phyloP scores from a whole-genome alignment of 1,140 invertebrate genomes.

The Drosophila repleta region DNA sequence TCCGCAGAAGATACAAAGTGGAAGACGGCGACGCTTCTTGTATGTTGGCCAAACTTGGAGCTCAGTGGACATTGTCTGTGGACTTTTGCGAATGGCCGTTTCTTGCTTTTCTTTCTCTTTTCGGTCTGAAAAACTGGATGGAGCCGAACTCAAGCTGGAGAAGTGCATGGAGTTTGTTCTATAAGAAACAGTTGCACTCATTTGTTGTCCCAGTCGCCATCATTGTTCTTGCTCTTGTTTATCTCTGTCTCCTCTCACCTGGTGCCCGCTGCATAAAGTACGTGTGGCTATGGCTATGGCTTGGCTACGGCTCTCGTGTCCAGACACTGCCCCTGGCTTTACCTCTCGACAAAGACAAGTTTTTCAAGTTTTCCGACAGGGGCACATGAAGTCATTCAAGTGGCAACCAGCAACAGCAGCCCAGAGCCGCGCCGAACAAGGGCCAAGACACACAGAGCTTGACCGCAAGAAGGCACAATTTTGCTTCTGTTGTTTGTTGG shows the following conservation, averaged over 20 bases:
- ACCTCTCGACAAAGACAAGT: slow-evolving; percentile 70
- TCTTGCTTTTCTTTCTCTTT: not conserved
- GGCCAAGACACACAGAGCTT: slow-evolving; percentile 16
- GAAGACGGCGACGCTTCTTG: not conserved
- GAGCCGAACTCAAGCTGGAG: slow-evolving; percentile 36
- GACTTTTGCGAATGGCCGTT: not conserved
- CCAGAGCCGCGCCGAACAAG: slow-evolving; percentile 26
- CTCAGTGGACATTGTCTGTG: slow-evolving; percentile 53
- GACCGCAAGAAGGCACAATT: slow-evolving; percentile 38
- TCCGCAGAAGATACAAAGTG: slow-evolving; percentile 44
- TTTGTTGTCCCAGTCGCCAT: slow-evolving; percentile 73
- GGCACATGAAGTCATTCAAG: slow-evolving; percentile 76
- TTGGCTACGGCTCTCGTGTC: slow-evolving; percentile 45
- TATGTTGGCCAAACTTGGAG: slow-evolving; percentile 47
- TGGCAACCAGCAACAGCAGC: slow-evolving; percentile 62
- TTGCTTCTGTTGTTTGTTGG: slow-evolving; percentile 27
- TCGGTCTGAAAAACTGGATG: slow-evolving; percentile 24
- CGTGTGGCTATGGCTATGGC: slow-evolving; percentile 61
- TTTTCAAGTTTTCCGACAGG: slow-evolving; percentile 78
- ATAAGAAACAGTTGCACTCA: slow-evolving; percentile 75
- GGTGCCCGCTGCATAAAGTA: slow-evolving; percentile 50
- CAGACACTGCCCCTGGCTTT: slow-evolving; percentile 50
- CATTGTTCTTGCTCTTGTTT: slow-evolving; percentile 45
- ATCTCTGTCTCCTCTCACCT: slow-evolving; percentile 31
- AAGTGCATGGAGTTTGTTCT: slow-evolving; percentile 47